Percentiles rank a stretch among this genome's conserved stretches.
phyloP scores from a whole-genome alignment of 2,113 vertebrate species.

The Tauraco erythrolophus region DNA sequence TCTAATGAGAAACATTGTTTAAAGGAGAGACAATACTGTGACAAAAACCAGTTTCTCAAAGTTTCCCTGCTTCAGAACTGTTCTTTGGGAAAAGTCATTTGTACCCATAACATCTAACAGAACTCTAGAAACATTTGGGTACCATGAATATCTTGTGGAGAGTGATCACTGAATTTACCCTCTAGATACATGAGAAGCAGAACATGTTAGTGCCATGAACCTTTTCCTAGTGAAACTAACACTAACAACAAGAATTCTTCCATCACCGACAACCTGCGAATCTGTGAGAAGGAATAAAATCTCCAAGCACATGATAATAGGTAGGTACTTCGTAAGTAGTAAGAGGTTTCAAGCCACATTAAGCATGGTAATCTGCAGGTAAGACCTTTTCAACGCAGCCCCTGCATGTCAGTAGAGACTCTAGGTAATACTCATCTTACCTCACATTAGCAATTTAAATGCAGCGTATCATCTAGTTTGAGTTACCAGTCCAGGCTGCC shows the following conservation, averaged over 20 bases:
- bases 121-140: not conserved
- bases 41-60: not conserved
- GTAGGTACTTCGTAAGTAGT: not conserved
- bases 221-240: not conserved
- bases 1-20: conserved; percentile 3
- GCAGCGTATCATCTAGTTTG: not conserved
- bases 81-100: not conserved
- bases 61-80: not conserved
- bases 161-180: not conserved
- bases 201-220: not conserved
- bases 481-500: not conserved
- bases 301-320: not conserved
- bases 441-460: not conserved
- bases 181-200: not conserved
- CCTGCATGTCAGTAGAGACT: not conserved
- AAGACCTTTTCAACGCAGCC: not conserved
- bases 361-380: not conserved
- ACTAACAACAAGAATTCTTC: not conserved
- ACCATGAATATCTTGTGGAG: not conserved
- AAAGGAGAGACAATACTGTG: not conserved
- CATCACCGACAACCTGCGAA: not conserved
- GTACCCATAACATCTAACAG: accelerated
- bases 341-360: not conserved
- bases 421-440: not conserved
- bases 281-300: not conserved